phyloP scores from a whole-genome alignment of 2,888 invertebrate genomes.

The Drosophila tanythrix region DNA sequence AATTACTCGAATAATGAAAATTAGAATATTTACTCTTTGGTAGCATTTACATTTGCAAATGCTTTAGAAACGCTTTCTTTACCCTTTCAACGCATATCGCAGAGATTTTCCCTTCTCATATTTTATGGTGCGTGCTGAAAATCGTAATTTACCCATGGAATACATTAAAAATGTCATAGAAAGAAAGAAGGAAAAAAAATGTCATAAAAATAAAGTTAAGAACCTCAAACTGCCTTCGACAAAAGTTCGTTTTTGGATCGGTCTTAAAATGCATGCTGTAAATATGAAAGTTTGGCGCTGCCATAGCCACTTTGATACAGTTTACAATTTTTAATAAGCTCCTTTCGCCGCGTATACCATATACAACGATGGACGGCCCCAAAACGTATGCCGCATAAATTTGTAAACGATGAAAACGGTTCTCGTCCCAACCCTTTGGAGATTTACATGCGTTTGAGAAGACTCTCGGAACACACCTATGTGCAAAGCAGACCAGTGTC shows the following conservation, averaged over 20 bases:
- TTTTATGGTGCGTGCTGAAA: slow-evolving; percentile 18
- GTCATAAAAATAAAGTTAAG: neutral
- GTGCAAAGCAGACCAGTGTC: slow-evolving; percentile 10
- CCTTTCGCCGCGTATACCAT: neutral
- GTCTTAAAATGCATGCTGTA: slow-evolving; percentile 27
- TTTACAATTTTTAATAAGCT: slow-evolving; percentile 22
- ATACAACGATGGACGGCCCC: neutral
- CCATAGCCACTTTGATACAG: slow-evolving; percentile 12
- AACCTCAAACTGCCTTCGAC: neutral
- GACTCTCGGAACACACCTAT: slow-evolving; percentile 13
- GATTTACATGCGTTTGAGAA: slow-evolving; percentile 16
- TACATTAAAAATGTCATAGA: slow-evolving; percentile 28
- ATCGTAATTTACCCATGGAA: slow-evolving; percentile 34
- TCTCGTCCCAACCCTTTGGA: slow-evolving; percentile 1
- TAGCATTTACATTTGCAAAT: slow-evolving; percentile 12
- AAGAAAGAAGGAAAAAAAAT: neutral
- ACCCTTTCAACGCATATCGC: slow-evolving; percentile 1
- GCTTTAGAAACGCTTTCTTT: slow-evolving; percentile 33
- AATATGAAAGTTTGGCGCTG: slow-evolving; percentile 20
- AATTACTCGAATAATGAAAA: slow-evolving; percentile 78
- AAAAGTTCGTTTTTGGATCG: slow-evolving; percentile 4
- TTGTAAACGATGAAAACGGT: neutral
- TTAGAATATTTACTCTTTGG: slow-evolving; percentile 75
- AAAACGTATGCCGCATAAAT: slow-evolving; percentile 45
- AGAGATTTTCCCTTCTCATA: neutral